These are phyloP conservation scores for Colistium nudipinnis DNA, from an alignment of 2,113 vertebrate genomes.

Conservation along the genomic window DNA sequence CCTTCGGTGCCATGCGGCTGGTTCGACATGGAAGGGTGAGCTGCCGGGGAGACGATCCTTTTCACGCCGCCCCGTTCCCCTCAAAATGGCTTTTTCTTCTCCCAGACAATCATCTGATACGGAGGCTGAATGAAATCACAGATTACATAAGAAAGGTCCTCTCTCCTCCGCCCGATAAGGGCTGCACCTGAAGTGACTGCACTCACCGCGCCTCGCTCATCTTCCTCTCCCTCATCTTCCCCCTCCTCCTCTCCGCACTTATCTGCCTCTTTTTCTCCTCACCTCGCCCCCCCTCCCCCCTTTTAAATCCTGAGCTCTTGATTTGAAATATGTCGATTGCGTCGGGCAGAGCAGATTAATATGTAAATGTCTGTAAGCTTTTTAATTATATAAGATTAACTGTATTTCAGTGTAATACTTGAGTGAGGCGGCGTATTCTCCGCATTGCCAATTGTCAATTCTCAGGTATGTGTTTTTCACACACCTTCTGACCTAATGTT, in stretches of 20 bases:
- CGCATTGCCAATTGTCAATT: constrained; percentile 52
- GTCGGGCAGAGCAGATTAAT: constrained; percentile 74
- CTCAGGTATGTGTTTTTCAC: constrained; percentile 45
- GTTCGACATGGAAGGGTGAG: constrained; percentile 85
- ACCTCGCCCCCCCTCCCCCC: constrained; percentile 32
- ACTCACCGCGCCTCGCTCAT: constrained; percentile 62
- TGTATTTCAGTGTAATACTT: constrained; percentile 61
- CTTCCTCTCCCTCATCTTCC: constrained; percentile 57
- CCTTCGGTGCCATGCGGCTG: constrained; percentile 82
- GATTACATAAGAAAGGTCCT: constrained; percentile 87
- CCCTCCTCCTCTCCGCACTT: constrained; percentile 60
- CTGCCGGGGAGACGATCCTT: constrained; percentile 82
- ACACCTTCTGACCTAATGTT: constrained; percentile 37
- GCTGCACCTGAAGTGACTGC: constrained; percentile 79
- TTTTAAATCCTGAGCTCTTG: constrained; percentile 70
- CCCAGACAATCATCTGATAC: constrained; percentile 87
- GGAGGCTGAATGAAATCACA: constrained; percentile 83
- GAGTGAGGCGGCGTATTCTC: constrained; percentile 46
- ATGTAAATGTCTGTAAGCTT: constrained; percentile 82
- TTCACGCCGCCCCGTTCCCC: constrained; percentile 81
- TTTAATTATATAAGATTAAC: constrained; percentile 81
- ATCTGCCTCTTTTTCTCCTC: constrained; percentile 62
- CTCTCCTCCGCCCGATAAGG: constrained; percentile 75
- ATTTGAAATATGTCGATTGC: constrained; percentile 75
- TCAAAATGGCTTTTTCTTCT: constrained; percentile 88